phyloP scores from a whole-genome alignment of 2,113 vertebrate species.

The Stomatorhinus ivindoensis region DNA sequence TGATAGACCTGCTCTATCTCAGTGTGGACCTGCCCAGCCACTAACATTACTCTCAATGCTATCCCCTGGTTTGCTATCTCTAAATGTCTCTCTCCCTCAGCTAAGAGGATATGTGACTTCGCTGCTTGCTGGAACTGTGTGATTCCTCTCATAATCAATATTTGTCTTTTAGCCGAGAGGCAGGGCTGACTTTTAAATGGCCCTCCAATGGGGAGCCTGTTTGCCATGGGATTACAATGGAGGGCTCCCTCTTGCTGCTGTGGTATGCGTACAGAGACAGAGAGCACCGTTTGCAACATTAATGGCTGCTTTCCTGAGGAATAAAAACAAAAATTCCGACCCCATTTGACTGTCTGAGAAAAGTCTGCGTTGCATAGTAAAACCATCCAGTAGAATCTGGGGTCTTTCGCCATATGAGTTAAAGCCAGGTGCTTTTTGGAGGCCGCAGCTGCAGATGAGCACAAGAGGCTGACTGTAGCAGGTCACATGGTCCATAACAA shows the following conservation, averaged over 20 bases:
- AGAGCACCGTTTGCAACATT: background rate
- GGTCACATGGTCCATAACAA: background rate
- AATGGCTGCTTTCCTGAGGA: background rate
- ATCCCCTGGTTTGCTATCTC: background rate
- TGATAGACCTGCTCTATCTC: background rate
- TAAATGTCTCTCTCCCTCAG: background rate
- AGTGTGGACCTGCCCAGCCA: background rate
- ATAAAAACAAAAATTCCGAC: background rate
- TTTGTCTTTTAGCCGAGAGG: background rate
- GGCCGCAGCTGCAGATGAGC: background rate
- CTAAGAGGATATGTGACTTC: background rate
- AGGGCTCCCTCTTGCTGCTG: background rate
- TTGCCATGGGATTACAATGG: background rate
- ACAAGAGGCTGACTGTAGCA: background rate
- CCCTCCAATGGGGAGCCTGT: background rate
- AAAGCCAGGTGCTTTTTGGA: background rate
- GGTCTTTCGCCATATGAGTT: background rate
- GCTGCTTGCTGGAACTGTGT: background rate
- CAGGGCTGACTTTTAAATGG: background rate
- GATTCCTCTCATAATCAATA: background rate
- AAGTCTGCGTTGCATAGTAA: background rate
- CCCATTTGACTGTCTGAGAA: constrained; percentile 6
- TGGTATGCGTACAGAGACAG: background rate
- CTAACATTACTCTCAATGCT: background rate
- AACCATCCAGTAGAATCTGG: background rate